phyloP scores from a whole-genome alignment of 2,888 invertebrate genomes.

The Acanthosepion lycidas region DNA sequence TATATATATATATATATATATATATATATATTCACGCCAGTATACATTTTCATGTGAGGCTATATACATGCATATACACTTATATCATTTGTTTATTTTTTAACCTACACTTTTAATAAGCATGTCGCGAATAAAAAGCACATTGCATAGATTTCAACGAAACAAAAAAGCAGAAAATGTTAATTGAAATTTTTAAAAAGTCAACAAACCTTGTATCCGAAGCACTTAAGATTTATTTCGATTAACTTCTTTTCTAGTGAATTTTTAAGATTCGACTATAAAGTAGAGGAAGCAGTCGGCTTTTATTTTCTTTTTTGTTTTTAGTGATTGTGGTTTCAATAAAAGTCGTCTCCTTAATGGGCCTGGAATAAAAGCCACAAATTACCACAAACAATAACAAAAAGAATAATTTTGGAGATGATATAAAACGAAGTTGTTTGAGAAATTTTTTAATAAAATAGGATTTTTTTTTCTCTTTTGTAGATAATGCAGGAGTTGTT shows the following conservation, averaged over 20 bases:
- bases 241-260: background rate
- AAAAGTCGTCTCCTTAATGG: background rate
- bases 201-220: background rate
- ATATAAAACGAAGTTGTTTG: background rate
- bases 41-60: background rate
- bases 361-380: background rate
- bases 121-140: background rate
- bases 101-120: background rate
- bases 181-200: background rate
- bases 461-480: background rate
- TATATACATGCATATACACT: too few relatives aligned
- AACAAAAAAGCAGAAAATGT: background rate
- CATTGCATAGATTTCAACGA: background rate
- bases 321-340: background rate
- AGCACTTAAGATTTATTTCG: background rate
- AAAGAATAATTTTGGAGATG: background rate
- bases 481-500: background rate
- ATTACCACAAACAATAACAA: background rate
- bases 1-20: background rate
- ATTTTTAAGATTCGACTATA: background rate
- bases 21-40: background rate
- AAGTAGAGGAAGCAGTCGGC: background rate
- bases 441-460: background rate
- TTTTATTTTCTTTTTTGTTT: background rate
- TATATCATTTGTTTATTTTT: too few relatives aligned